Conservation (phyloP, 2,797 vertebrate species). For the Picus viridis region DNA sequence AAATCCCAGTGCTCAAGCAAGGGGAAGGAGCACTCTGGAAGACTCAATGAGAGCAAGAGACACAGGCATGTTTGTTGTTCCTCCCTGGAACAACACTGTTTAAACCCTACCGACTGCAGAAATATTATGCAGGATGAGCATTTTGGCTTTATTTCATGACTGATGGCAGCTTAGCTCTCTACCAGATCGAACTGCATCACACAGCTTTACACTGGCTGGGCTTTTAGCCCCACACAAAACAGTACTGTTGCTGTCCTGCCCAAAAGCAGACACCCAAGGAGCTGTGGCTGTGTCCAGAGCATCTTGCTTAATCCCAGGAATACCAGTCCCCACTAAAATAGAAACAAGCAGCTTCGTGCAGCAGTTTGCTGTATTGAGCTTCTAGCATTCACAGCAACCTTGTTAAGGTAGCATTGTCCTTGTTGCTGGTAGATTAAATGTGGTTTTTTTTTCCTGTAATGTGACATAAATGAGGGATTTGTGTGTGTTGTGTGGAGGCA, state of each 20-base stretch:
- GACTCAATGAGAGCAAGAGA: not conserved
- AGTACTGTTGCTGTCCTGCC: not conserved
- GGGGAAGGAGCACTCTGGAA: not conserved
- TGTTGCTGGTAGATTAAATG: not conserved
- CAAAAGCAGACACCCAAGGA: not conserved
- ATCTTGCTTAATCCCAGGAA: slow-evolving; percentile 23
- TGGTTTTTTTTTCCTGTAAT: not conserved
- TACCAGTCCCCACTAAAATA: slow-evolving; percentile 41
- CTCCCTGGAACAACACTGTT: not conserved
- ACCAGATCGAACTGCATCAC: not conserved
- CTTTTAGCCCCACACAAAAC: not conserved
- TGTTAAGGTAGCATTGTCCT: not conserved
- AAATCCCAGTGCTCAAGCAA: not conserved
- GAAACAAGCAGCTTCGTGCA: slow-evolving; percentile 47
- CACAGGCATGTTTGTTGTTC: not conserved
- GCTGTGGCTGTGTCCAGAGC: not conserved
- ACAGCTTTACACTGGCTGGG: not conserved
- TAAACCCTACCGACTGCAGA: not conserved
- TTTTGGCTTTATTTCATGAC: not conserved
- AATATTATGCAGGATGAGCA: not conserved
- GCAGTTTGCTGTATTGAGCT: slow-evolving; percentile 35
- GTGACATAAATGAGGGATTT: not conserved
- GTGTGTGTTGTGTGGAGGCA: not conserved
- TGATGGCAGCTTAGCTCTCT: not conserved
- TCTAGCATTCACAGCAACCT: not conserved